Conservation (phyloP, 1,140 invertebrate species). For the Thereuonema tuberculata region DNA sequence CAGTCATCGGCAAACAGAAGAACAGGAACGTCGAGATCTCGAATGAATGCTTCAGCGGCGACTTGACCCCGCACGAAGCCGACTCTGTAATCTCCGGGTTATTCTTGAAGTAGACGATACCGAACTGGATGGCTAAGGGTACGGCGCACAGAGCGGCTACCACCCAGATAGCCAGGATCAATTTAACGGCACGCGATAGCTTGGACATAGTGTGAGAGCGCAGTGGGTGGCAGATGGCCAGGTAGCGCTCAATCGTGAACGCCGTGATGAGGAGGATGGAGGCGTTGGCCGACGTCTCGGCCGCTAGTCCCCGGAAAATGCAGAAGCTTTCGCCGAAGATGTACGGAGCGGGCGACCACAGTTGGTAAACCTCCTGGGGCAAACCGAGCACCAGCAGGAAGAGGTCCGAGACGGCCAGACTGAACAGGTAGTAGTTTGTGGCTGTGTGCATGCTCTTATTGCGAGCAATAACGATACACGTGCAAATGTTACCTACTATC, state of each 20-base stretch:
- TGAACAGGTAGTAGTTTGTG: conserved; percentile 78
- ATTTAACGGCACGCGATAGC: conserved; percentile 42
- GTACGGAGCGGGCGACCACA: conserved; percentile 79
- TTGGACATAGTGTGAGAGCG: conserved; percentile 70
- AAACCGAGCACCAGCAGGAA: conserved; percentile 42
- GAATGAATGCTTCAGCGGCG: conserved; percentile 47
- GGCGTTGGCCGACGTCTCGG: conserved; percentile 83
- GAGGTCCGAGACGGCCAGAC: conserved; percentile 42
- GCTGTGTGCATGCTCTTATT: conserved; percentile 53
- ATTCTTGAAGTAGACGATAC: conserved; percentile 17
- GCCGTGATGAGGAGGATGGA: conserved; percentile 84
- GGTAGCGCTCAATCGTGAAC: conserved; percentile 87
- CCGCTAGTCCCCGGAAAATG: conserved; percentile 61
- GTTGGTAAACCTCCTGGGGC: conserved; percentile 69
- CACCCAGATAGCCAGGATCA: conserved; percentile 45
- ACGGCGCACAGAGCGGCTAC: conserved; percentile 50
- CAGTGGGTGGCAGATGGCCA: conserved; percentile 87
- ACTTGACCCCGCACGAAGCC: conserved; percentile 1
- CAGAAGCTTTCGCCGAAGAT: conserved; percentile 75
- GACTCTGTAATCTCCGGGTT: not conserved
- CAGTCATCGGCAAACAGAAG: conserved; percentile 69
- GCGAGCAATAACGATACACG: conserved; percentile 78
- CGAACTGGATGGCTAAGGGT: conserved; percentile 43
- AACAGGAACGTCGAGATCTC: conserved; percentile 70
- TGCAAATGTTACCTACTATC: conserved; percentile 76